Conservation (phyloP, 2,113 vertebrate genomes). For the Hirundichthys speculiger region DNA sequence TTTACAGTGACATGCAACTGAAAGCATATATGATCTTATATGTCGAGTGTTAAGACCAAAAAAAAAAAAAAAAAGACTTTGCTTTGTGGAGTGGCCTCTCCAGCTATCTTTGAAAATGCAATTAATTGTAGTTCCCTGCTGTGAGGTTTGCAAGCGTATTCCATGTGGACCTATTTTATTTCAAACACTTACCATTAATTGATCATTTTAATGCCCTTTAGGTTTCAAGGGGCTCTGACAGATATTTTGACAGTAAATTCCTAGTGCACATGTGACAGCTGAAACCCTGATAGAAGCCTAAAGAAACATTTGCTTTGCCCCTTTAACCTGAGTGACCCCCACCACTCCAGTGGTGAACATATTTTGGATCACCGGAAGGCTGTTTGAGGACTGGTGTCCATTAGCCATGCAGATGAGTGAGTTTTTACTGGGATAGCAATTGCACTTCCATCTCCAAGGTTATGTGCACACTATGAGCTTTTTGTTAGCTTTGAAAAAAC, state of each 20-base stretch:
- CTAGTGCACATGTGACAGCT: constrained; percentile 8
- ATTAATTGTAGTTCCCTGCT: constrained; percentile 59
- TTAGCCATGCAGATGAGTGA: constrained; percentile 36
- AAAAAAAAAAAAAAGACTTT: constrained; percentile 5
- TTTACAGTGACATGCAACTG: no score
- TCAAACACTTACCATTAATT: constrained; percentile 68
- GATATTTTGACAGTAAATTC: constrained; percentile 21
- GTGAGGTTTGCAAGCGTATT: constrained; percentile 60
- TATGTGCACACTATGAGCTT: constrained; percentile 24
- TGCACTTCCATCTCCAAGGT: constrained; percentile 33
- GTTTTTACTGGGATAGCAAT: constrained; percentile 51
- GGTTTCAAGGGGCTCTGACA: constrained; percentile 36
- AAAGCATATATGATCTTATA: not conserved
- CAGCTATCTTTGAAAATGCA: constrained; percentile 54
- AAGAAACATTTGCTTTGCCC: constrained; percentile 28
- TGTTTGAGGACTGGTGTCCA: constrained; percentile 41
- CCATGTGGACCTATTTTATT: constrained; percentile 52
- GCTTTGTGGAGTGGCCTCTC: constrained; percentile 4
- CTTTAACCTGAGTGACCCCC: constrained; percentile 1
- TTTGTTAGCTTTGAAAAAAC: constrained; percentile 42
- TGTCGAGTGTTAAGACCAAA: no score
- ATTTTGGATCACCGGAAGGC: constrained; percentile 2
- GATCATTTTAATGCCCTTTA: constrained; percentile 70
- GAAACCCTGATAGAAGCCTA: not conserved
- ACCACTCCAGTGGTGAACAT: constrained; percentile 17